phyloP scores from a whole-genome alignment of 2,113 vertebrate genomes.

The Hydropotes inermis region DNA sequence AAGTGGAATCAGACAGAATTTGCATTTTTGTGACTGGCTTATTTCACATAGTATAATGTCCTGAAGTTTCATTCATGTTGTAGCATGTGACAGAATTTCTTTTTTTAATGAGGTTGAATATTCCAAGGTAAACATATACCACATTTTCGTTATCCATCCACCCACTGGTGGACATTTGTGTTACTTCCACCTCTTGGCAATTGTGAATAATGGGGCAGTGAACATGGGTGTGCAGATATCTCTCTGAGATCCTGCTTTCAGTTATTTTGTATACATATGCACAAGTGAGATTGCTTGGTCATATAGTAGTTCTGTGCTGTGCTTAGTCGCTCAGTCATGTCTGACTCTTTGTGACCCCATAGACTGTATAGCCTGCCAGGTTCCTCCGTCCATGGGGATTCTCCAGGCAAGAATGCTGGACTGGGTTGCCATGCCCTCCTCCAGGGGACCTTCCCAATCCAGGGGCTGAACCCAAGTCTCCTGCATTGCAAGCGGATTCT shows the following conservation, averaged over 20 bases:
- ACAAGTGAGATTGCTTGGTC: background rate
- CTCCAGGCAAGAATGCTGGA: background rate
- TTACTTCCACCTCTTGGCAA: background rate
- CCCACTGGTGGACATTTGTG: background rate
- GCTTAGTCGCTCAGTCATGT: background rate
- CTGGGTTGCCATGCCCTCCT: background rate
- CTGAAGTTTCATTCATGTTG: background rate
- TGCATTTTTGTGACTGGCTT: background rate
- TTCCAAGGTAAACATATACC: background rate
- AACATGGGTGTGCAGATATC: background rate
- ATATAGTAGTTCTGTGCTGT: background rate
- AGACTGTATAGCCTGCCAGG: background rate
- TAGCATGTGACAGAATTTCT: background rate
- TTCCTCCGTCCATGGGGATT: background rate
- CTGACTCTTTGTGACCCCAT: background rate
- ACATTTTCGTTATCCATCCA: background rate
- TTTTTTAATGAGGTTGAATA: background rate
- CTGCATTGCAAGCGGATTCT: background rate
- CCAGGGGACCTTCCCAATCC: background rate
- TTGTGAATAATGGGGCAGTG: background rate
- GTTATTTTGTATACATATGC: background rate
- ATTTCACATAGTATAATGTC: background rate
- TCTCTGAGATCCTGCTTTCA: background rate
- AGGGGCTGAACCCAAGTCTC: background rate
- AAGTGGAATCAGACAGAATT: background rate